phyloP scores from a whole-genome alignment of 2,797 vertebrate genomes.

The Poeciliopsis infans region DNA sequence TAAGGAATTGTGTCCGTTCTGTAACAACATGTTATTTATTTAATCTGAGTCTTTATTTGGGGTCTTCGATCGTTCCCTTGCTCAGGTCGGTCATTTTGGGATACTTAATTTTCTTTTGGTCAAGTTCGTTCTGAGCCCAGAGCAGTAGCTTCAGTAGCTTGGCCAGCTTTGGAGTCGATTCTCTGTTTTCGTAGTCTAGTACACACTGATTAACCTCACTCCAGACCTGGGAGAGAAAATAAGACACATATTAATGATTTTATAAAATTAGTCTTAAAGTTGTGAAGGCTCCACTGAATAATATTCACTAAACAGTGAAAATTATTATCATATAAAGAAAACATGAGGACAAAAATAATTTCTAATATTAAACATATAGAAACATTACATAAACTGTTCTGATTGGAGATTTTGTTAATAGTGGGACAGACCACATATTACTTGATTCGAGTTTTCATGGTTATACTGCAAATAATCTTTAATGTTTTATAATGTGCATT shows the following conservation, averaged over 20 bases:
- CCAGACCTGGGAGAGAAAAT: conserved; percentile 87
- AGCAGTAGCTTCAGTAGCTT: conserved; percentile 97
- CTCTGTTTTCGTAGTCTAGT: conserved; percentile 96
- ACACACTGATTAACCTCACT: conserved; percentile 99
- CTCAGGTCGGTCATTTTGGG: conserved; percentile 99
- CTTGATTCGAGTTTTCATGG: background rate
- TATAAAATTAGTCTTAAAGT: background rate
- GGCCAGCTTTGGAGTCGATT: conserved; percentile 97
- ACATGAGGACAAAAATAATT: background rate
- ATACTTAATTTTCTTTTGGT: conserved; percentile 99
- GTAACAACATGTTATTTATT: conserved; percentile 57
- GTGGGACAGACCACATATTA: background rate
- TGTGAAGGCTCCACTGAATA: background rate
- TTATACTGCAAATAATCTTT: background rate
- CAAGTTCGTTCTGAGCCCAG: conserved; percentile 99
- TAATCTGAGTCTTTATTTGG: conserved; percentile 84
- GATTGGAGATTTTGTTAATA: background rate
- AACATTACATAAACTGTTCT: background rate
- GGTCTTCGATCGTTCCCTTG: conserved; percentile 97
- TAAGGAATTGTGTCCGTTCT: conserved; percentile 76
- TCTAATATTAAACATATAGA: background rate
- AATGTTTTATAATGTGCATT: background rate
- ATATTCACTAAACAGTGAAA: no score
- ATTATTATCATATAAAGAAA: background rate
- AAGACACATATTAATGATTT: conserved; percentile 23